phyloP scores from a whole-genome alignment of 2,113 vertebrate species.

The Thamnaconus septentrionalis region DNA sequence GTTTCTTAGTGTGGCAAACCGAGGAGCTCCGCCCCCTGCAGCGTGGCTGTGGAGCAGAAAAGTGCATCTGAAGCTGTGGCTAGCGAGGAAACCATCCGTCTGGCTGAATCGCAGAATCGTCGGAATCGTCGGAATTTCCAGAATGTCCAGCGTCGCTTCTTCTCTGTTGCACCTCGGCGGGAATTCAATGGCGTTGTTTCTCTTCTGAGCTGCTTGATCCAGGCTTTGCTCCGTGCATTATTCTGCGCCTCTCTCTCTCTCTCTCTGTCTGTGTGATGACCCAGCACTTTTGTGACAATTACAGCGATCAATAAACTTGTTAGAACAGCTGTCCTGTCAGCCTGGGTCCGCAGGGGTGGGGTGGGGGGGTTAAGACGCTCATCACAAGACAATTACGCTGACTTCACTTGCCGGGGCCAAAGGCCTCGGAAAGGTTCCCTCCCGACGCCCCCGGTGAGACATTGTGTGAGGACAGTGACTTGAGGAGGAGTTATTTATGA shows the following conservation, averaged over 20 bases:
- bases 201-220: constrained; percentile 32
- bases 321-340: constrained; percentile 36
- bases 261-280: constrained; percentile 15
- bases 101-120: too few relatives aligned
- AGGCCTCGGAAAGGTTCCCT: constrained; percentile 29
- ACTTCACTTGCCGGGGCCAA: constrained; percentile 8
- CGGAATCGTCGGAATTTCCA: constrained; percentile 14
- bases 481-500: constrained; percentile 63
- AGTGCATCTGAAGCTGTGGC: constrained; percentile 33
- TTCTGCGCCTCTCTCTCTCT: background rate
- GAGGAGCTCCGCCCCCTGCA: constrained; percentile 30
- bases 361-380: constrained; percentile 27
- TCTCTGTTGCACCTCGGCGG: constrained; percentile 46
- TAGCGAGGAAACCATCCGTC: constrained; percentile 21
- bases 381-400: constrained; percentile 34
- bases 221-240: constrained; percentile 24
- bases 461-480: constrained; percentile 29
- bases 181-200: constrained; percentile 41
- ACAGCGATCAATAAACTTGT: constrained; percentile 51
- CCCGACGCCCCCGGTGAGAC: constrained; percentile 7
- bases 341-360: background rate
- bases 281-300: constrained; percentile 26
- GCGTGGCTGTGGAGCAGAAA: constrained; percentile 23
- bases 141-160: constrained; percentile 49
- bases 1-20: constrained; percentile 41